These are phyloP conservation scores for Leptinotarsa texana DNA, from an alignment of 1,140 invertebrate genomes.

Conservation along the genomic window DNA sequence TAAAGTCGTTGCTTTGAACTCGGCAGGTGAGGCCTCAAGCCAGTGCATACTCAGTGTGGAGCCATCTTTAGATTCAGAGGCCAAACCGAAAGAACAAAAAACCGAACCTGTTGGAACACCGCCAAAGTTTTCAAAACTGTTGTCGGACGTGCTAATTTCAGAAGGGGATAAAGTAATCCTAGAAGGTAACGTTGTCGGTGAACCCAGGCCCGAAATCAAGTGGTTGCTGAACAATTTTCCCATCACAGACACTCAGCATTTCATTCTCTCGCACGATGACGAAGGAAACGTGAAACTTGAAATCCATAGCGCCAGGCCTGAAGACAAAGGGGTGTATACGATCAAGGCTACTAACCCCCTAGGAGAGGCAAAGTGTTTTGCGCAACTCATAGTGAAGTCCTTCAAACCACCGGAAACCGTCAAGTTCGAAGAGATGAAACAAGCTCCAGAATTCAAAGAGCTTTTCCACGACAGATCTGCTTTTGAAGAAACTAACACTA, in stretches of 20 bases:
- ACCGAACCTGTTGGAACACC: slow-evolving; percentile 54
- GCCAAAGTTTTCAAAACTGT: slow-evolving; percentile 72
- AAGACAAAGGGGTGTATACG: slow-evolving; percentile 77
- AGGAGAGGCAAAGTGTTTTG: slow-evolving; percentile 82
- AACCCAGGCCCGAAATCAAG: slow-evolving; percentile 69
- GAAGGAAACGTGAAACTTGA: slow-evolving; percentile 64
- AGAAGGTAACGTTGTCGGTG: slow-evolving; percentile 68
- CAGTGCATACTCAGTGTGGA: slow-evolving; percentile 66
- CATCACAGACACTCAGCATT: slow-evolving; percentile 60
- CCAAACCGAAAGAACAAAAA: slow-evolving; percentile 51
- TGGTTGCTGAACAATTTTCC: slow-evolving; percentile 77
- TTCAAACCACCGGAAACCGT: slow-evolving; percentile 55
- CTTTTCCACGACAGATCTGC: slow-evolving; percentile 63
- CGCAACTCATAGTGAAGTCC: slow-evolving; percentile 73
- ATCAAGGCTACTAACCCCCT: slow-evolving; percentile 71
- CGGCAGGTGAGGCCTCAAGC: slow-evolving; percentile 77
- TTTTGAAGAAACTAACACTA: slow-evolving; percentile 61
- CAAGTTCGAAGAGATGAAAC: slow-evolving; percentile 63
- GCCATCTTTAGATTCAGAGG: slow-evolving; percentile 50
- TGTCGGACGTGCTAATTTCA: slow-evolving; percentile 68
- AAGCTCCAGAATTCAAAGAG: slow-evolving; percentile 69
- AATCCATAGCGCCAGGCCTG: slow-evolving; percentile 61
- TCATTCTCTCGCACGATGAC: slow-evolving; percentile 58
- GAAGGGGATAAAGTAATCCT: slow-evolving; percentile 73
- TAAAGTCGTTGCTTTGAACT: slow-evolving; percentile 80